phyloP scores from a whole-genome alignment of 2,113 vertebrate genomes.

The Lutjanus erythropterus region DNA sequence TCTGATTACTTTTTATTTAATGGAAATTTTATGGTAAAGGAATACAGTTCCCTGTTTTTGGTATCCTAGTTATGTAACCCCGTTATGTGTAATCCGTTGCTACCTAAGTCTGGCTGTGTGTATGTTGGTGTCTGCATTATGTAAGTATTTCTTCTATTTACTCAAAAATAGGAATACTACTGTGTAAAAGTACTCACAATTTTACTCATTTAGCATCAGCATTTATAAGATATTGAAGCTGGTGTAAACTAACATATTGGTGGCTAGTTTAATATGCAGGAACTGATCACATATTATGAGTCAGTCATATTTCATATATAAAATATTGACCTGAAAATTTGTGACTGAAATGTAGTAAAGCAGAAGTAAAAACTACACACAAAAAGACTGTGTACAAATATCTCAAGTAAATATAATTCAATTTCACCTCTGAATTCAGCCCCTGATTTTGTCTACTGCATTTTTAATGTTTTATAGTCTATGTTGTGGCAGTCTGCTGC shows the following conservation, averaged over 20 bases:
- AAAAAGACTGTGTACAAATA: not conserved
- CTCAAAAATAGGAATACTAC: not conserved
- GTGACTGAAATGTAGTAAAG: too few relatives aligned
- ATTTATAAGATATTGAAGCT: not conserved
- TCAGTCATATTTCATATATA: not conserved
- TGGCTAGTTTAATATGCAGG: not conserved
- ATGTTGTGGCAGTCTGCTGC: not conserved
- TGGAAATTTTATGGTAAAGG: too few relatives aligned
- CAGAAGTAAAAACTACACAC: too few relatives aligned
- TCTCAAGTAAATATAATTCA: not conserved
- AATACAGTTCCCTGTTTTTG: too few relatives aligned
- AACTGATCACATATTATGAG: not conserved
- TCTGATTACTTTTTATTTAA: too few relatives aligned
- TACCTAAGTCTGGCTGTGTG: too few relatives aligned
- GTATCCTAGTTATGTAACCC: too few relatives aligned
- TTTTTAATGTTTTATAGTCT: not conserved
- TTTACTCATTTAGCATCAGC: too few relatives aligned
- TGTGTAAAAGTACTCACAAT: not conserved
- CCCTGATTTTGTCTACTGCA: not conserved
- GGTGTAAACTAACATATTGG: not conserved
- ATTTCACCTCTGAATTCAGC: not conserved
- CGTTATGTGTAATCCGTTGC: too few relatives aligned
- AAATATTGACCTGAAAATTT: not conserved
- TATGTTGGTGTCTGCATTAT: too few relatives aligned
- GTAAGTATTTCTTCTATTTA: not conserved